Evolutionary conservation across 2,113 vertebrate genomes (phyloP).

Genomic region (Dipodomys spectabilis): DNA sequence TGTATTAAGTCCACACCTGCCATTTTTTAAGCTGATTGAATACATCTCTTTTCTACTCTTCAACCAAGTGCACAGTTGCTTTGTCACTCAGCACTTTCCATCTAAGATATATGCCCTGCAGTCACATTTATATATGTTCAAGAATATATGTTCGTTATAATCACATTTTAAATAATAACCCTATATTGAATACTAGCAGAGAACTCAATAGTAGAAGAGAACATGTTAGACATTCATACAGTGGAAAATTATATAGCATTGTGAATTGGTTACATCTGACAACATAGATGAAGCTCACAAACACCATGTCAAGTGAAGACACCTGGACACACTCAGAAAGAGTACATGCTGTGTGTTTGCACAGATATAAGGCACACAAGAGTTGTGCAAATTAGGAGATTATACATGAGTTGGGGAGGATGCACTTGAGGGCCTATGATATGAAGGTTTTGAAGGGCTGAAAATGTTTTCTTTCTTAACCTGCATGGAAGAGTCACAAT

Average conservation of each 20-base stretch:
- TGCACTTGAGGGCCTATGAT: rapidly evolving
- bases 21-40: not conserved
- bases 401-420: not conserved
- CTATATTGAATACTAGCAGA: not conserved
- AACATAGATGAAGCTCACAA: not conserved
- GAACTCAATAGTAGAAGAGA: not conserved
- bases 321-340: not conserved
- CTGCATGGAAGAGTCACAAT: not conserved
- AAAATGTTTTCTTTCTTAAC: not conserved
- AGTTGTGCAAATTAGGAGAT: not conserved
- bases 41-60: not conserved
- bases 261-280: not conserved
- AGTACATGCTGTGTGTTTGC: not conserved
- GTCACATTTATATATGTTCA: not conserved
- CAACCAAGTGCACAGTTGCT: not conserved
- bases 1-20: not conserved
- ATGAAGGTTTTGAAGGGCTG: not conserved
- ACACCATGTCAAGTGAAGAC: not conserved
- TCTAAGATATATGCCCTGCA: not conserved
- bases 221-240: not conserved
- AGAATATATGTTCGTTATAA: not conserved
- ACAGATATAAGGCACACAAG: not conserved
- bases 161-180: not conserved
- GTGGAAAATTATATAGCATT: not conserved
- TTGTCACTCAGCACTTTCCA: not conserved